Evolutionary conservation across 1,140 invertebrate genomes (phyloP).

Genomic region (Nasonia longicornis): DNA sequence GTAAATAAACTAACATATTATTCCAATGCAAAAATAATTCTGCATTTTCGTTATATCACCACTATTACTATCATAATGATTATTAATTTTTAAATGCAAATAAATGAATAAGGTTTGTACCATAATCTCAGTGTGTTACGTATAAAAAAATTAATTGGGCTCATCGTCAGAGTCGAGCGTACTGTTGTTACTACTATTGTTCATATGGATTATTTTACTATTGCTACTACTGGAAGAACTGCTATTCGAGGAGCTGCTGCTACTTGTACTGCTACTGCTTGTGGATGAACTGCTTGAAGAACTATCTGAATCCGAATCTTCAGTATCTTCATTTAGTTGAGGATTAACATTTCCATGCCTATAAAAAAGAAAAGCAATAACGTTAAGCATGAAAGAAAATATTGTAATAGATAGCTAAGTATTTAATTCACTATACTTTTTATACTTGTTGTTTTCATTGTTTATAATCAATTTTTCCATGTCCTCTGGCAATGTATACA

Average conservation of each 20-base stretch:
- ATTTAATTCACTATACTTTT: slow-evolving; percentile 9
- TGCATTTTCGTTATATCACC: background rate
- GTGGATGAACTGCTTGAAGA: slow-evolving; percentile 50
- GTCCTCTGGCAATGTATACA: slow-evolving; percentile 47
- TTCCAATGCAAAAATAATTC: background rate
- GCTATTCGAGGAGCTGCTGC: slow-evolving; percentile 46
- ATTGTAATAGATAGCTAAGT: slow-evolving; percentile 10
- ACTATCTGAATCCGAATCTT: slow-evolving; percentile 39
- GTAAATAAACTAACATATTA: background rate
- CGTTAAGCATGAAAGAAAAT: background rate
- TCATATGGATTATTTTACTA: slow-evolving; percentile 39
- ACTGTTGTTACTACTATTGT: slow-evolving; percentile 49
- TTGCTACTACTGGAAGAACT: slow-evolving; percentile 52
- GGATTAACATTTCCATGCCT: background rate
- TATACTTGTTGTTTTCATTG: slow-evolving; percentile 44
- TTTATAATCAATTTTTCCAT: slow-evolving; percentile 46
- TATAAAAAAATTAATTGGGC: slow-evolving; percentile 26
- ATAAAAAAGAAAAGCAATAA: background rate
- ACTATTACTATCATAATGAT: background rate
- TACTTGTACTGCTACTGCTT: slow-evolving; percentile 49
- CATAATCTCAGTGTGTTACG: slow-evolving; percentile 4
- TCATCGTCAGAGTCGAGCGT: slow-evolving; percentile 48
- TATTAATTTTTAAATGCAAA: background rate
- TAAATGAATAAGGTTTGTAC: slow-evolving; percentile 22
- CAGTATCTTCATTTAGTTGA: slow-evolving; percentile 8